Conservation (phyloP, 2,797 vertebrate species). For the Gobio occitaniae region DNA sequence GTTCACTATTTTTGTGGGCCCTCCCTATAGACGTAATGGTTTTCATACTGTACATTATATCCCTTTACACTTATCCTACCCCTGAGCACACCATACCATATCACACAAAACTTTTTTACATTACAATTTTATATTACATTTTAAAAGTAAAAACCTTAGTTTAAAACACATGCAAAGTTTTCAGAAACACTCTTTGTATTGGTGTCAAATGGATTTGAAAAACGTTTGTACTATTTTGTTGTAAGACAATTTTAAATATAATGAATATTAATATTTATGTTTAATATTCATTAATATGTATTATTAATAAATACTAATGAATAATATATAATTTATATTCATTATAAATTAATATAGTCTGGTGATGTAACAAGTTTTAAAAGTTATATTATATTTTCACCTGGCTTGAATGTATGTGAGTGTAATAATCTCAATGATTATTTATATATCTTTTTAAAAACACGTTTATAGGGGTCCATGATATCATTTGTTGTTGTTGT, state of each 20-base stretch:
- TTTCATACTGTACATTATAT: too few species aligned
- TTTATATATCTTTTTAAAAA: not conserved
- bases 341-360: not conserved
- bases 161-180: not conserved
- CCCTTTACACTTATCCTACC: too few species aligned
- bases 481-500: not conserved
- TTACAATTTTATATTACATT: not conserved
- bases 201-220: not conserved
- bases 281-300: not conserved
- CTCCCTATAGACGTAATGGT: too few species aligned
- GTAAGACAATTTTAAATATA: not conserved
- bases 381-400: not conserved
- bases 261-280: not conserved
- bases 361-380: not conserved
- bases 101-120: too few species aligned
- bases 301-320: not conserved
- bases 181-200: not conserved
- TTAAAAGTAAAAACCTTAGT: not conserved
- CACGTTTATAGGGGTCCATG: not conserved
- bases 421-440: not conserved
- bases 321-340: not conserved
- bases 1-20: too few species aligned
- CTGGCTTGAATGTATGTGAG: not conserved
- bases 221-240: not conserved
- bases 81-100: too few species aligned